These are phyloP conservation scores for Plusia festucae DNA, from an alignment of 2,888 invertebrate genomes.

Conservation along the genomic window DNA sequence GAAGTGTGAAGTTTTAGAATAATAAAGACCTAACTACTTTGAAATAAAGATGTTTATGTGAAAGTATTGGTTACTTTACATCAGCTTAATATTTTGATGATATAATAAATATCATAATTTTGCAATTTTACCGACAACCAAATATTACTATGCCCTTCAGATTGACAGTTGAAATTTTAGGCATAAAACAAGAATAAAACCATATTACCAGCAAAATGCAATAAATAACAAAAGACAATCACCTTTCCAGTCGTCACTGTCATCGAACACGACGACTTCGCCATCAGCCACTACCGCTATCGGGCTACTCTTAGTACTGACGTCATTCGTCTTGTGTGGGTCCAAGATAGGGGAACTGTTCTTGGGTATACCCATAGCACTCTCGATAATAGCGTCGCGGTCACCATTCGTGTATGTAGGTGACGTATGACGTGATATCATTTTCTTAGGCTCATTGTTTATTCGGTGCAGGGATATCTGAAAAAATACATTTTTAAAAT, in stretches of 20 bases:
- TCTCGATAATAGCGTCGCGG: constrained; percentile 72
- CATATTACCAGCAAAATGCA: not conserved
- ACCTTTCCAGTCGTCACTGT: constrained; percentile 95
- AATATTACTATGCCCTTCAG: no score
- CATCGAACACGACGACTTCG: constrained; percentile 96
- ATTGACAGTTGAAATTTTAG: no score
- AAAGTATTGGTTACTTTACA: no score
- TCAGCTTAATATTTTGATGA: no score
- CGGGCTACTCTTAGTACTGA: constrained; percentile 86
- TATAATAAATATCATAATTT: no score
- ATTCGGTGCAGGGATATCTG: constrained; percentile 85
- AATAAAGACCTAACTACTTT: not conserved
- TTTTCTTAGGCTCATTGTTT: constrained; percentile 85
- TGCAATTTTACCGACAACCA: no score
- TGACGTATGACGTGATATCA: constrained; percentile 86
- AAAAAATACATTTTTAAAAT: constrained; percentile 45
- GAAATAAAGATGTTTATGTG: no score
- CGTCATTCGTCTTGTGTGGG: constrained; percentile 82
- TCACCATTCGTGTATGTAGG: constrained; percentile 86
- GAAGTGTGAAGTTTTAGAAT: not conserved
- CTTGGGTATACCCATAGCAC: constrained; percentile 82
- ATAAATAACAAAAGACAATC: constrained; percentile 49
- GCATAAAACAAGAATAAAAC: not conserved
- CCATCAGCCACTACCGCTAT: constrained; percentile 92
- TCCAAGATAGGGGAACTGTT: constrained; percentile 86